Evolutionary conservation across 2,113 vertebrate species (phyloP).

Genomic region (Scomber colias): DNA sequence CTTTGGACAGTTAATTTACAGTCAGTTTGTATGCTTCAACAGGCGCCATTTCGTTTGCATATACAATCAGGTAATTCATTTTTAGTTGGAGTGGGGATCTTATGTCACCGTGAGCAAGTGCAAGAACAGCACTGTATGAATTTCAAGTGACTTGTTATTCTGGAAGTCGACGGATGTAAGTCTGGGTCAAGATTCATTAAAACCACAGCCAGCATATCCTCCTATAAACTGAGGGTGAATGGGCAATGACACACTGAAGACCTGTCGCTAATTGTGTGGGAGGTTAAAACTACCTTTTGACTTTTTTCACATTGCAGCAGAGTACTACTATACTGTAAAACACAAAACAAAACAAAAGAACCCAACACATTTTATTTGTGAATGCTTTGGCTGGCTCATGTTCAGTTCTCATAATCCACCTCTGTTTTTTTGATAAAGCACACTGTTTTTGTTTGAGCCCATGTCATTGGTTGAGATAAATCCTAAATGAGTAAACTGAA

Average conservation of each 20-base stretch:
- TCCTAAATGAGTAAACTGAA: slow-evolving; percentile 74
- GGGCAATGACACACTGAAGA: slow-evolving; percentile 2
- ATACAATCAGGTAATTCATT: slow-evolving; percentile 57
- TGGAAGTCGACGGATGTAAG: slow-evolving; percentile 55
- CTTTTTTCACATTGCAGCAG: slow-evolving; percentile 13
- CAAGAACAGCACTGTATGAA: slow-evolving; percentile 46
- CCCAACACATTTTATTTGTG: slow-evolving; percentile 32
- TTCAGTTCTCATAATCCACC: slow-evolving; percentile 55
- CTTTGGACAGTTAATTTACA: slow-evolving; percentile 46
- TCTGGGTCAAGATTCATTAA: slow-evolving; percentile 56
- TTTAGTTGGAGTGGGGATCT: slow-evolving; percentile 20
- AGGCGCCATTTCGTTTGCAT: slow-evolving; percentile 53
- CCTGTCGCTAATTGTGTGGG: slow-evolving; percentile 31
- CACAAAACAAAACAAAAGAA: neutral
- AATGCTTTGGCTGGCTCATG: slow-evolving; percentile 54
- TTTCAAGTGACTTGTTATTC: slow-evolving; percentile 61
- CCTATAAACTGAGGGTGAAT: slow-evolving; percentile 1
- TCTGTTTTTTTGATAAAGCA: slow-evolving; percentile 57
- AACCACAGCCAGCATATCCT: slow-evolving; percentile 6
- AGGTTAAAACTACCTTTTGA: slow-evolving; percentile 38
- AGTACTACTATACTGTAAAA: neutral
- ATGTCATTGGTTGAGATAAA: slow-evolving; percentile 59
- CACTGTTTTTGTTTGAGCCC: slow-evolving; percentile 63
- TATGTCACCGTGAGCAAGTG: slow-evolving; percentile 51
- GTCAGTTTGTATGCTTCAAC: slow-evolving; percentile 37